A percentile compares a stretch with the other conserved stretches of the same genome.
phyloP scores from a whole-genome alignment of 2,888 invertebrate genomes.

The Troglohyphantes excavatus region DNA sequence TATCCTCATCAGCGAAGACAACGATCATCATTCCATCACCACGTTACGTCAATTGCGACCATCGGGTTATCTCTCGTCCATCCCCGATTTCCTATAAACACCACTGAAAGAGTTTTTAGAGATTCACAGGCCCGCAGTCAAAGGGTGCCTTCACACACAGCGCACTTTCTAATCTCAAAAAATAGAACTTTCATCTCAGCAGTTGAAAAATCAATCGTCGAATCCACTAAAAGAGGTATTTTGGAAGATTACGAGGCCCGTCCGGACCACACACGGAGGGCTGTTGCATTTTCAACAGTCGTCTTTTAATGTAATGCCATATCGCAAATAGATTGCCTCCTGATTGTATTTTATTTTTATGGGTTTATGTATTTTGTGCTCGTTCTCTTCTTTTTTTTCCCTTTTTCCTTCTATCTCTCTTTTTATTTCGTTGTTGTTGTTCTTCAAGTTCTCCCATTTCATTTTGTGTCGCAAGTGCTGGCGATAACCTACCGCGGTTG shows the following conservation, averaged over 20 bases:
- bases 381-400: slow-evolving; percentile 16
- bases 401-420: not conserved
- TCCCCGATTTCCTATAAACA: slow-evolving; percentile 62
- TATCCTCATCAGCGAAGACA: not conserved
- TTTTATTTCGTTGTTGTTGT: slow-evolving; percentile 8
- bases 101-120: slow-evolving; percentile 44
- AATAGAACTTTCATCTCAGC: slow-evolving; percentile 31
- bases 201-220: slow-evolving; percentile 65
- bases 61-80: slow-evolving; percentile 54
- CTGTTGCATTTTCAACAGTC: slow-evolving; percentile 61
- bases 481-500: slow-evolving; percentile 74
- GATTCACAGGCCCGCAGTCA: not conserved
- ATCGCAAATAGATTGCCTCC: slow-evolving; percentile 56
- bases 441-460: slow-evolving; percentile 20
- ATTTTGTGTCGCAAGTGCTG: slow-evolving; percentile 38
- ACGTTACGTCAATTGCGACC: slow-evolving; percentile 20
- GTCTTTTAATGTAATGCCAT: slow-evolving; percentile 71
- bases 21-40: slow-evolving; percentile 29
- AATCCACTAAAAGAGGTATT: slow-evolving; percentile 53
- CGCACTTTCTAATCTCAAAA: not conserved
- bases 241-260: slow-evolving; percentile 62
- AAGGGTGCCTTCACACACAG: slow-evolving; percentile 49
- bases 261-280: slow-evolving; percentile 56
- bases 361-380: not conserved
- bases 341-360: slow-evolving; percentile 14